These are phyloP conservation scores for Anisognathus igniventris DNA, from an alignment of 2,797 vertebrate species.

Conservation along the genomic window DNA sequence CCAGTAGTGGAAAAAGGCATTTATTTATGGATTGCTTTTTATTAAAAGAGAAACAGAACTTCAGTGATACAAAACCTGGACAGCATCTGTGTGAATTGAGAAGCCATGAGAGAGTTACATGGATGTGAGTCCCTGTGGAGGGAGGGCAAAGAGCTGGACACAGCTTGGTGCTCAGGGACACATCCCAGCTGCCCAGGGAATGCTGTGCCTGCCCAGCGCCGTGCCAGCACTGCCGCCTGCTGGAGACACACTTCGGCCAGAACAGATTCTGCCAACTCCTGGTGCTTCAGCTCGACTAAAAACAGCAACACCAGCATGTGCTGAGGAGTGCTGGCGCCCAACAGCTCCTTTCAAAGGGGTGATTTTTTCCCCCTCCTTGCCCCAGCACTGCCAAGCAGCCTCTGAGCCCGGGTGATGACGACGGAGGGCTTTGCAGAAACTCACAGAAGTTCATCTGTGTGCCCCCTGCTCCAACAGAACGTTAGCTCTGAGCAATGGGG, in stretches of 20 bases:
- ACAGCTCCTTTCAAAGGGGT: neutral
- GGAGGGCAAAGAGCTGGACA: neutral
- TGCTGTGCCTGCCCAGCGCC: neutral
- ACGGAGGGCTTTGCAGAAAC: neutral
- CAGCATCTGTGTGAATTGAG: neutral
- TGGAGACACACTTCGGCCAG: neutral
- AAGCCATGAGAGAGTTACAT: neutral
- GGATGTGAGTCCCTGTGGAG: neutral
- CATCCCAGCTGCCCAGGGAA: neutral
- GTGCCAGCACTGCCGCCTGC: slow-evolving; percentile 27
- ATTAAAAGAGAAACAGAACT: neutral
- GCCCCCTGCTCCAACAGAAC: neutral
- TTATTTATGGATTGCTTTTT: neutral
- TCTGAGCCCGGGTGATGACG: accelerated
- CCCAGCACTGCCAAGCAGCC: neutral
- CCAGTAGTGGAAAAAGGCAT: neutral
- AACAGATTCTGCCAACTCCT: neutral
- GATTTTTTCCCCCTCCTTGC: neutral
- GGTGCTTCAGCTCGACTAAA: accelerated
- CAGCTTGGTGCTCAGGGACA: neutral
- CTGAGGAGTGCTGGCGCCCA: accelerated
- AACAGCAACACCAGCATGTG: neutral
- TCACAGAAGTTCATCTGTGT: neutral
- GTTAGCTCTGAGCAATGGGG: neutral
- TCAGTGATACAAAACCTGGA: neutral